Conservation (phyloP, 2,888 invertebrate genomes). For the Synergus umbraculus region DNA sequence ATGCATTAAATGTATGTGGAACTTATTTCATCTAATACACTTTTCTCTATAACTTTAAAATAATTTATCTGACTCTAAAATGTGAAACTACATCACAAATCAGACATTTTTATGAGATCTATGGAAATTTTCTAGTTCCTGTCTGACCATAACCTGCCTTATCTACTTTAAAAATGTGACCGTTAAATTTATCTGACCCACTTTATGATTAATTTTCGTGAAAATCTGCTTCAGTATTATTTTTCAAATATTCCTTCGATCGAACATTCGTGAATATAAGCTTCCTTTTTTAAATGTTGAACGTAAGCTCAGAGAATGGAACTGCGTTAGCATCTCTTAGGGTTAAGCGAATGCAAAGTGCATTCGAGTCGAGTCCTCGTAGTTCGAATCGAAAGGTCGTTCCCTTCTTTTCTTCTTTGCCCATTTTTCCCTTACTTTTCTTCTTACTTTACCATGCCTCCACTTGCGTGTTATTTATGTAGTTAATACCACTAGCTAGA, state of each 20-base stretch:
- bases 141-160: not conserved
- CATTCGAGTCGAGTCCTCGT: conserved; percentile 50
- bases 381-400: conserved; percentile 50
- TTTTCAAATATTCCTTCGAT: too few relatives aligned
- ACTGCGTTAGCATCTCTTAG: conserved; percentile 50
- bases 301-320: not conserved
- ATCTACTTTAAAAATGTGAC: conserved; percentile 27
- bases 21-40: not conserved
- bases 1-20: not conserved
- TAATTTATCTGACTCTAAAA: conserved; percentile 2
- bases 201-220: conserved; percentile 21
- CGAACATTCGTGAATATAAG: too few relatives aligned
- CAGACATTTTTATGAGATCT: not conserved
- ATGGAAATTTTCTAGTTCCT: conserved; percentile 7
- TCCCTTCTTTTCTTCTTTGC: conserved; percentile 52
- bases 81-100: not conserved
- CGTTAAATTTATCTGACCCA: conserved; percentile 24
- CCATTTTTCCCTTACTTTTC: conserved; percentile 48
- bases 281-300: not conserved
- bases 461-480: conserved; percentile 68
- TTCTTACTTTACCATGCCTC: conserved; percentile 49
- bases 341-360: conserved; percentile 62
- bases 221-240: not conserved
- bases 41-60: not conserved
- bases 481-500: conserved; percentile 69